A percentile compares a stretch with the other conserved stretches of the same genome.
Conservation (phyloP, 2,113 vertebrate genomes). For the Percina caprodes region DNA sequence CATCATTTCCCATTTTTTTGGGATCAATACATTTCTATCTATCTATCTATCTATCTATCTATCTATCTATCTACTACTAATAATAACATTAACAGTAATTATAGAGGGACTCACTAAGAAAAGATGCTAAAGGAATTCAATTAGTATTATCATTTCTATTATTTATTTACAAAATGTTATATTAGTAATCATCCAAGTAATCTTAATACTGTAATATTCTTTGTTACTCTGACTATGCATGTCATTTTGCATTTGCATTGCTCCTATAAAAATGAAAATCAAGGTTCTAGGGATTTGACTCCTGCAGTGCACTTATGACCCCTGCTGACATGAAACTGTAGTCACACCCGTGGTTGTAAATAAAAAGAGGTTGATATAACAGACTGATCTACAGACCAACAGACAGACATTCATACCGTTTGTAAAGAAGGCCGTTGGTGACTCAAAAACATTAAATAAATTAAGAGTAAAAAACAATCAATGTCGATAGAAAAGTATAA, state of each 20-base stretch:
- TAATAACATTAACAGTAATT: background rate
- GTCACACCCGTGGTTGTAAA: constrained; percentile 22
- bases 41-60: too few species aligned
- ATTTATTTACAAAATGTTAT: background rate
- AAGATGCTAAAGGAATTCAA: background rate
- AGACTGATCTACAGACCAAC: background rate
- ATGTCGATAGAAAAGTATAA: background rate
- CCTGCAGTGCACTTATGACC: constrained; percentile 44
- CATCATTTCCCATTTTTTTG: too few species aligned
- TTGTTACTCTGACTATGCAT: background rate
- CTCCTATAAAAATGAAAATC: background rate
- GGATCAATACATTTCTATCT: too few species aligned
- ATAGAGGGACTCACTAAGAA: background rate
- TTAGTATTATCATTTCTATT: background rate
- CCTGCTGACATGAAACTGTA: constrained; percentile 63
- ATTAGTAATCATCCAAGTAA: background rate
- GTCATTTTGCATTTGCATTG: background rate
- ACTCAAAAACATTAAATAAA: background rate
- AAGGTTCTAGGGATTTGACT: background rate
- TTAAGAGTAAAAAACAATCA: background rate
- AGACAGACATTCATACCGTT: background rate
- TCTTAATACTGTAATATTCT: background rate
- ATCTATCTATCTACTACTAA: background rate
- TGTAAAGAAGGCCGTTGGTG: background rate
- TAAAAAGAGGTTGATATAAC: background rate